Conservation (phyloP, 2,888 invertebrate genomes). For the Drosophila merina region DNA sequence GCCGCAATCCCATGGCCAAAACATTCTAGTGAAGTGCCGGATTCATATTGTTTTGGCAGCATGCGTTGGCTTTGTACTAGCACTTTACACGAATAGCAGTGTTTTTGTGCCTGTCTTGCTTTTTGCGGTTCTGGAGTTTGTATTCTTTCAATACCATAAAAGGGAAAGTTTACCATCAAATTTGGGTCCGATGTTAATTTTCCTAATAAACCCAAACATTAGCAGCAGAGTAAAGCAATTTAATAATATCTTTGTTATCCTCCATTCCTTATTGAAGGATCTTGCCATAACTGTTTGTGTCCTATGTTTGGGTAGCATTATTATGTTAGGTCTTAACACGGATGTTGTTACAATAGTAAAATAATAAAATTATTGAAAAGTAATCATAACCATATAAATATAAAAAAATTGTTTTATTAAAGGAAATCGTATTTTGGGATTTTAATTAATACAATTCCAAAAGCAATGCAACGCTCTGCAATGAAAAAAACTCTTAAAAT, state of each 20-base stretch:
- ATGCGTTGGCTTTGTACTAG: conserved; percentile 16
- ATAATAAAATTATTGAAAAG: conserved; percentile 9
- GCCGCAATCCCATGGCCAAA: neutral
- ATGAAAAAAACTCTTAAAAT: too few species aligned
- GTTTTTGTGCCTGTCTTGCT: conserved; percentile 28
- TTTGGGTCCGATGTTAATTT: conserved; percentile 10
- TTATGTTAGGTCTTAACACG: conserved; percentile 11
- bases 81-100: conserved; percentile 25
- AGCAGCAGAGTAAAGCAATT: conserved; percentile 26
- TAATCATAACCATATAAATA: neutral
- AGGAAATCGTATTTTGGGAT: neutral
- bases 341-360: conserved; percentile 3
- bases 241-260: conserved; percentile 23
- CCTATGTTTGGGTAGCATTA: conserved; percentile 22
- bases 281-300: conserved; percentile 27
- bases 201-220: conserved; percentile 13
- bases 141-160: conserved; percentile 14
- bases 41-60: conserved; percentile 27
- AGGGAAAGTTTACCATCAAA: conserved; percentile 4
- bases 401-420: neutral
- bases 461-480: neutral
- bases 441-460: neutral
- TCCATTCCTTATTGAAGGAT: conserved; percentile 28
- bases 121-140: conserved; percentile 17
- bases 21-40: conserved; percentile 11